A percentile compares a stretch with the other conserved stretches of the same genome.
These are phyloP conservation scores for Drosophila sp. DNA, from an alignment of 1,140 invertebrate species.

Conservation along the genomic window DNA sequence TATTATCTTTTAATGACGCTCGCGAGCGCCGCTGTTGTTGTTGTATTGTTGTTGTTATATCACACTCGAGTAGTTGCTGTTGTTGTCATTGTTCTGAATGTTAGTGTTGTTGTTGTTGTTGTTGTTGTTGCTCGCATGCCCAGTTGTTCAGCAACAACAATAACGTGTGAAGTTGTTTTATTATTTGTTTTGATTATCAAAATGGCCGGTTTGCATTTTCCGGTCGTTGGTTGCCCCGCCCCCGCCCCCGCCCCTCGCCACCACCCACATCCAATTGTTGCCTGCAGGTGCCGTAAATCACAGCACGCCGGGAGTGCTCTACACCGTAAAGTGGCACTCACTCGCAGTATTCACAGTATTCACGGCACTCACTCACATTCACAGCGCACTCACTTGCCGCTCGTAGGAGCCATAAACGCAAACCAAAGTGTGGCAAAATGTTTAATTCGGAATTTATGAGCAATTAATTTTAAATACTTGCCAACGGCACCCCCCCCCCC, in stretches of 20 bases:
- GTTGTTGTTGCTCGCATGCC: constrained; percentile 40
- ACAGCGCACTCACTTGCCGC: constrained; percentile 38
- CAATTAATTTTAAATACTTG: constrained; percentile 81
- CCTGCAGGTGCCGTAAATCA: constrained; percentile 63
- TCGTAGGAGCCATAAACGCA: constrained; percentile 69
- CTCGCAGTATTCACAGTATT: constrained; percentile 21
- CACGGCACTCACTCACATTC: constrained; percentile 26
- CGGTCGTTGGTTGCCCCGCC: constrained; percentile 68
- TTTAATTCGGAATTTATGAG: constrained; percentile 82
- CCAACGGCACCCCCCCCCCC: constrained; percentile 30
- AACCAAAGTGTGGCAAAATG: constrained; percentile 78
- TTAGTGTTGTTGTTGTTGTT: constrained; percentile 31
- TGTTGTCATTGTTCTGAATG: constrained; percentile 19
- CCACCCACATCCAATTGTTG: neutral
- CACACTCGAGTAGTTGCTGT: constrained; percentile 43
- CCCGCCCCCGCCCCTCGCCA: constrained; percentile 17
- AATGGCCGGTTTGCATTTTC: constrained; percentile 79
- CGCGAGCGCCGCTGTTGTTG: constrained; percentile 44
- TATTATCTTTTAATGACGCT: constrained; percentile 83
- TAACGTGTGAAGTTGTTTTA: constrained; percentile 83
- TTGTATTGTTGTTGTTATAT: constrained; percentile 29
- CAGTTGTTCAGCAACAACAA: too few relatives aligned
- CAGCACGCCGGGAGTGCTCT: constrained; percentile 51
- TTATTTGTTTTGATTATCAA: constrained; percentile 84
- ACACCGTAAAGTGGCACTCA: constrained; percentile 40